A percentile compares a stretch with the other conserved stretches of the same genome.
These are phyloP conservation scores for Phylloscopus whistleri DNA, from an alignment of 2,113 vertebrate species.

Conservation along the genomic window DNA sequence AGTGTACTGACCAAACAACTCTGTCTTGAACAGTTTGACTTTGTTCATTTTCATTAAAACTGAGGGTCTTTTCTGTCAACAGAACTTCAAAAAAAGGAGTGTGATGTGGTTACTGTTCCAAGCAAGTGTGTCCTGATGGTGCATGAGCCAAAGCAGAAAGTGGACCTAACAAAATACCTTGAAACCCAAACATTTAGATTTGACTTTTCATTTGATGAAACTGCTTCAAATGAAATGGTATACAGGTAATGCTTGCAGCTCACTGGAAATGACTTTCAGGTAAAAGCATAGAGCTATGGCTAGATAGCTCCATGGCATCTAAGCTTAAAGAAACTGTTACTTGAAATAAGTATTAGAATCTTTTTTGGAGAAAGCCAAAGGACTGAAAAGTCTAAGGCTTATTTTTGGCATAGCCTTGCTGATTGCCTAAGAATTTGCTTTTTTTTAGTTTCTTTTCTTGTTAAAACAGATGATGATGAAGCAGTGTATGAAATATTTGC, in stretches of 20 bases:
- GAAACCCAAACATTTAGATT: constrained; percentile 94
- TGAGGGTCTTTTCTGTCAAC: constrained; percentile 2
- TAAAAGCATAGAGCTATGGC: background rate
- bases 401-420: background rate
- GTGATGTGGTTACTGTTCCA: constrained; percentile 92
- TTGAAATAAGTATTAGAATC: background rate
- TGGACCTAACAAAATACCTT: constrained; percentile 95
- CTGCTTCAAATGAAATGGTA: constrained; percentile 85
- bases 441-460: background rate
- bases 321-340: background rate
- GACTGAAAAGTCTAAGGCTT: background rate
- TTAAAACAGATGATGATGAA: background rate
- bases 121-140: constrained; percentile 85
- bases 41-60: background rate
- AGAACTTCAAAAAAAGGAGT: constrained; percentile 89
- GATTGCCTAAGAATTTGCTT: background rate
- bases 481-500: background rate
- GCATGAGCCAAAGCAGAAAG: constrained; percentile 95
- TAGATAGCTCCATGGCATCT: background rate
- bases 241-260: constrained; percentile 82
- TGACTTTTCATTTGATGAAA: constrained; percentile 92
- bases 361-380: background rate
- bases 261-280: background rate
- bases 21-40: background rate
- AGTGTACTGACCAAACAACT: background rate